phyloP scores from a whole-genome alignment of 2,888 invertebrate genomes.

The Holacanthella duospinosa region DNA sequence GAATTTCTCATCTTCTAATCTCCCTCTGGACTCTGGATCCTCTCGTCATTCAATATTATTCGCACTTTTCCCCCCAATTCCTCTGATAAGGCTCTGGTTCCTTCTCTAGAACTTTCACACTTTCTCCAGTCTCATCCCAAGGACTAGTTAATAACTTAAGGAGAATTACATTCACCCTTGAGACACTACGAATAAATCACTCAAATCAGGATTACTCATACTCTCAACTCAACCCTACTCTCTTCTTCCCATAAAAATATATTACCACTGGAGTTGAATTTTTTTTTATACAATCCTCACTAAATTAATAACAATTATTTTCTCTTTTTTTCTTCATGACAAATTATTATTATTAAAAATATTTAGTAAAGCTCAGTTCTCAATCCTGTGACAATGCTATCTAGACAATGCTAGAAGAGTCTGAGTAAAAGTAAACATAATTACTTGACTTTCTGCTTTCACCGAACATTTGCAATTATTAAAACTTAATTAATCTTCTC shows the following conservation, averaged over 20 bases:
- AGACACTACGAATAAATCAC: background rate
- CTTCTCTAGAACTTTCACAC: background rate
- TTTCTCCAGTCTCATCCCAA: background rate
- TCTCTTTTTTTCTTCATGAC: too few species aligned
- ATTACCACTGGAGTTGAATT: too few species aligned
- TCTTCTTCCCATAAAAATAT: background rate
- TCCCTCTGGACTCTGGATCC: background rate
- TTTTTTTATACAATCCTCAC: too few species aligned
- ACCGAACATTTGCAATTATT: background rate
- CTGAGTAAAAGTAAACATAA: too few species aligned
- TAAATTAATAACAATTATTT: too few species aligned
- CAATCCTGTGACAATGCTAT: too few species aligned
- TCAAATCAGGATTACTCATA: background rate
- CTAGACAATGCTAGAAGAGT: too few species aligned
- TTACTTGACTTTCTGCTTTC: too few species aligned
- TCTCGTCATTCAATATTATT: slow-evolving; percentile 2
- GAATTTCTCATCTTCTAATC: background rate
- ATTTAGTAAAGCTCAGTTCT: too few species aligned
- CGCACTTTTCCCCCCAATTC: background rate
- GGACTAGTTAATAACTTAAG: slow-evolving; percentile 2
- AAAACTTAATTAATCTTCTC: background rate
- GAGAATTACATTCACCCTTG: background rate
- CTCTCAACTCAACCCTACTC: background rate
- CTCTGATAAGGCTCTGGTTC: background rate
- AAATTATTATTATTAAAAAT: background rate